Evolutionary conservation across 2,888 invertebrate species (phyloP).

Genomic region (Axea sp.): DNA sequence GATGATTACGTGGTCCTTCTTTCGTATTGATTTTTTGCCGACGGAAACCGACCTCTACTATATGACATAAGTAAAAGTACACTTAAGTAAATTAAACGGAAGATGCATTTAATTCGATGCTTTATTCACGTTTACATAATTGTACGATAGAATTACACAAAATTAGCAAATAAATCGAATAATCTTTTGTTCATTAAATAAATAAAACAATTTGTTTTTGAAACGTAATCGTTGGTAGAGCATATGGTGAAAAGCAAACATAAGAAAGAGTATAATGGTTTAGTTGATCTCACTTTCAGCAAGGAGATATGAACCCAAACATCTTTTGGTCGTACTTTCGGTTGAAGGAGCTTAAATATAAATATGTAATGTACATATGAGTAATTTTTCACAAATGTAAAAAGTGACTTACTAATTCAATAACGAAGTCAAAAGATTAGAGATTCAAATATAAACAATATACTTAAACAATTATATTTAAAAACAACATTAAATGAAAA

Average conservation of each 20-base stretch:
- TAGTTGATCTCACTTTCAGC: too few relatives aligned
- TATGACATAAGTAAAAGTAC: constrained; percentile 38
- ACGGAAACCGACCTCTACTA: constrained; percentile 28
- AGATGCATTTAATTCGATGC: constrained; percentile 26
- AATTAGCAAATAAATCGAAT: constrained; percentile 1
- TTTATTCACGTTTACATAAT: constrained; percentile 18
- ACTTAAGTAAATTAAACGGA: constrained; percentile 52
- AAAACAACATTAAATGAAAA: constrained; percentile 2
- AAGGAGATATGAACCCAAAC: constrained; percentile 41
- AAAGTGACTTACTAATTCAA: constrained; percentile 43
- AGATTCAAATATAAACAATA: constrained; percentile 6
- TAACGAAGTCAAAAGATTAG: constrained; percentile 13
- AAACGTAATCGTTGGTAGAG: too few relatives aligned
- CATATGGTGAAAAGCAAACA: not conserved
- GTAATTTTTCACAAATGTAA: constrained; percentile 9
- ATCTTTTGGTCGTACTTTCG: constrained; percentile 16
- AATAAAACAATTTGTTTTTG: too few relatives aligned
- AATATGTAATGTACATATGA: constrained; percentile 36
- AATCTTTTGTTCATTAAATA: constrained; percentile 18
- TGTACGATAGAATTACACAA: not conserved
- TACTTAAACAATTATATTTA: not conserved
- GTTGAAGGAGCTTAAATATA: constrained; percentile 25
- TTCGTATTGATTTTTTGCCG: constrained; percentile 49
- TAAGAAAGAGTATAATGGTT: not conserved
- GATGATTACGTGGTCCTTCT: constrained; percentile 23